Evolutionary conservation across 2,888 invertebrate species (phyloP), one percentile per base, ranked within the genome.

Genomic region (Patella ulyssiponensis): DNA sequence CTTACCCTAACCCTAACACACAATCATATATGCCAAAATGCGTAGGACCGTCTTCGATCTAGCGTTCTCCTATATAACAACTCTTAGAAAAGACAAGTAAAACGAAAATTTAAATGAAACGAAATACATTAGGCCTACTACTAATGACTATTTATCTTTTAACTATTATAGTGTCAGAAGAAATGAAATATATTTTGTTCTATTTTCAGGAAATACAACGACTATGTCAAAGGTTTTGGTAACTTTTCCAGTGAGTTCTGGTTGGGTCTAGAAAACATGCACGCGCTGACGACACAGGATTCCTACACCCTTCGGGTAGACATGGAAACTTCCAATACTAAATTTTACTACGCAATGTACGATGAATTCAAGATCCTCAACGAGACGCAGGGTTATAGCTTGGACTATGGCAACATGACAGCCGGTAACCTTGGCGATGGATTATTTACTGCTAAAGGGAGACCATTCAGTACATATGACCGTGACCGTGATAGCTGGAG

Each of bases 191-290:
- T 44, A 44, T 44, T 44, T 44, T 17, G 17, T 77, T 64, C 69
- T 14, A 20, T 20, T 77, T 81, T 3, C 80, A 94, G 96, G 73
- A 95, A 95, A 75, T 97, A 96, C 94, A 93, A 94, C 79, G 95
- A 96, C 77, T 97, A 97, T 88, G 94, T 95, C 1, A 93, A 93
- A 9, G 95, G 95, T 20, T 97, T 97, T 88, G 97, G 97, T 0
- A 93, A 95, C 17, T 88, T 91, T 88, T 81, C 86, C 15, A 95
- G 95, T 1, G 96, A 97, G 89, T 96, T 95, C 90, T 97, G 96
- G 96, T 93, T 97, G 52, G 97, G 97, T 1, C 95, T 97, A 85
- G 95, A 96, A 82, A 94, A 95, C 27, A 93, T 97, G 86, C 95
- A 97, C 90, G 93, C 93, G 72, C 92, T 97, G 44, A 96, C 96